A percentile compares a stretch with the other conserved stretches of the same genome.
phyloP scores from a whole-genome alignment of 2,888 invertebrate genomes.

The Pammene fasciana region DNA sequence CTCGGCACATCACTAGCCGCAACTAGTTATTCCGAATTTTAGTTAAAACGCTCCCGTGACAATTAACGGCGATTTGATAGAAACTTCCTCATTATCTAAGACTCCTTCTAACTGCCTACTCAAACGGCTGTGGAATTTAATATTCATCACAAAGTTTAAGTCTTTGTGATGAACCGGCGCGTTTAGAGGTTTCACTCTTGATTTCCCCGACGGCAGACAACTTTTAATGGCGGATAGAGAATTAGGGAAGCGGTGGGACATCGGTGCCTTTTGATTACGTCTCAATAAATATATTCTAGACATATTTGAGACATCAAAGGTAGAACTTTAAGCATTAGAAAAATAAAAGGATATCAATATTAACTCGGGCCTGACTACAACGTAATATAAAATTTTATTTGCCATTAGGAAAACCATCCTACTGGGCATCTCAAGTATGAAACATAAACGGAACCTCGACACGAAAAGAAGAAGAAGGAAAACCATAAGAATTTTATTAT shows the following conservation, averaged over 20 bases:
- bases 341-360: too few species aligned
- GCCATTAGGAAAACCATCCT: too few species aligned
- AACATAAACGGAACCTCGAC: too few species aligned
- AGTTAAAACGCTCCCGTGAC: constrained; percentile 12
- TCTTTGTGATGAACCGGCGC: constrained; percentile 21
- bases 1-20: not conserved
- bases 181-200: constrained; percentile 14
- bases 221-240: constrained; percentile 12
- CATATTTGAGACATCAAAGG: too few species aligned
- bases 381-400: too few species aligned
- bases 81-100: constrained; percentile 23
- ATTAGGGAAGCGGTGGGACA: not conserved
- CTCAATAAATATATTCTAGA: too few species aligned
- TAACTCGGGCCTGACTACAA: too few species aligned
- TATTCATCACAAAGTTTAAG: constrained; percentile 22
- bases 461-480: too few species aligned
- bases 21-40: not conserved
- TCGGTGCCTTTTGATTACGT: not conserved
- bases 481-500: too few species aligned
- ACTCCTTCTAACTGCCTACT: constrained; percentile 16
- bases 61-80: constrained; percentile 21
- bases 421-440: too few species aligned
- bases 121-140: constrained; percentile 19
- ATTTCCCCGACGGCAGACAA: constrained; percentile 11
- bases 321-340: too few species aligned